Evolutionary conservation across 2,113 vertebrate genomes (phyloP), one percentile per base, ranked within the genome.

Genomic region (Callipepla squamata): DNA sequence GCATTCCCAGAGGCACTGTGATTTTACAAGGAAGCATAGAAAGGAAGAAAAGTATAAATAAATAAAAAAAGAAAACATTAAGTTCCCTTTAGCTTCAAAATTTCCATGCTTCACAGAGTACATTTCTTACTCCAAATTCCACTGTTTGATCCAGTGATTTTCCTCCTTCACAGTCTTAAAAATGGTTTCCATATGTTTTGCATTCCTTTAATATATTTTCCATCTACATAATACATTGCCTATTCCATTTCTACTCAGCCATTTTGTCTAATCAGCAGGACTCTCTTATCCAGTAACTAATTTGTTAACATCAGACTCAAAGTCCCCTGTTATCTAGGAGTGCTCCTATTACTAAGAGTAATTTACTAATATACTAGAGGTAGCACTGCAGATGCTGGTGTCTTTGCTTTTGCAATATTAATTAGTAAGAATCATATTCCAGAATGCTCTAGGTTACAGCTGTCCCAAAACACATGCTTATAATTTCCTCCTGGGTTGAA

Each of bases 341-440:
- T 79, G 63, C 84, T 93, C 93, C 66, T 81, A 19, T 96, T 92
- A 87, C 94, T 84, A 61, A 61, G 69, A 89, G 59, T 59, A 88
- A 93, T 93, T 84, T 88, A 76, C 69, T 95, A 93, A 95, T 93
- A 91, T 59, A 72, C 83, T 72, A 36, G 51, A 75, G 50, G 85
- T 89, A 92, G 76, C 80, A 30, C 30, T 81, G 85, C 84, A 95
- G 66, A 89, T 77, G 45, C 61, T 73, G 53, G 58, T 74, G 73
- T 57, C 80, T 36, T 80, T 58, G 55, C 88, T 92, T 95, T 91
- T 95, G 91, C 78, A 91, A 96, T 94, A 95, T 96, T 96, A 97
- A 95, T 96, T 87, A 93, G 85, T 23, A 75, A 87, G 87, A 90
- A 50, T 89, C 80, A 68, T 92, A 93, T 96, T 96, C 84, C 88